A percentile compares a stretch with the other conserved stretches of the same genome.
Evolutionary conservation across 2,888 invertebrate species (phyloP).

Genomic region (Eupithecia pulchellata): DNA sequence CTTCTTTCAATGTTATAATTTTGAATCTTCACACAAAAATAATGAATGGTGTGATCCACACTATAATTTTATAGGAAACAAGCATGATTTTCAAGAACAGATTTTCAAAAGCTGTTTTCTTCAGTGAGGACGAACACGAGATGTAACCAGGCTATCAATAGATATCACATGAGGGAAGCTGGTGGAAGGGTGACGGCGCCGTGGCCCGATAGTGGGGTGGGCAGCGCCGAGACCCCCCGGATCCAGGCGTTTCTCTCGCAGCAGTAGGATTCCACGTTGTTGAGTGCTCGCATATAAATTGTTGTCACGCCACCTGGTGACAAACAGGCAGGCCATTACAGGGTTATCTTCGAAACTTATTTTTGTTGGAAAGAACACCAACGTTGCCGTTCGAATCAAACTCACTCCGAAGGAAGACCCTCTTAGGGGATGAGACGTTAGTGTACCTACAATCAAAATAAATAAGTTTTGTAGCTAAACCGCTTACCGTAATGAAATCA

Average conservation of each 20-base stretch:
- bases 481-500: too few species aligned
- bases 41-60: not conserved
- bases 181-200: constrained; percentile 79
- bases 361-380: not conserved
- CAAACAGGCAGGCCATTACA: not conserved
- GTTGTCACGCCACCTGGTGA: constrained; percentile 86
- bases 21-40: not conserved
- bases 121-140: not conserved
- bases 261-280: constrained; percentile 88
- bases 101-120: not conserved
- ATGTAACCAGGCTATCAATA: not conserved
- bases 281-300: constrained; percentile 87
- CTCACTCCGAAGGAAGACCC: too few species aligned
- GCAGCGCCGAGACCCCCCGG: constrained; percentile 86
- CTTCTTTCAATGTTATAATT: not conserved
- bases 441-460: too few species aligned
- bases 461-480: too few species aligned
- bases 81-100: not conserved
- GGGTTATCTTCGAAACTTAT: too few species aligned
- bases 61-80: constrained; percentile 9
- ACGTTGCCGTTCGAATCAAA: not conserved
- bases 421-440: too few species aligned
- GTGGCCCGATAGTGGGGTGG: constrained; percentile 87
- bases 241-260: constrained; percentile 86
- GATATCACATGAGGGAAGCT: constrained; percentile 72